Conservation (phyloP, 2,113 vertebrate genomes). For the Romanogobio albipinnatus region DNA sequence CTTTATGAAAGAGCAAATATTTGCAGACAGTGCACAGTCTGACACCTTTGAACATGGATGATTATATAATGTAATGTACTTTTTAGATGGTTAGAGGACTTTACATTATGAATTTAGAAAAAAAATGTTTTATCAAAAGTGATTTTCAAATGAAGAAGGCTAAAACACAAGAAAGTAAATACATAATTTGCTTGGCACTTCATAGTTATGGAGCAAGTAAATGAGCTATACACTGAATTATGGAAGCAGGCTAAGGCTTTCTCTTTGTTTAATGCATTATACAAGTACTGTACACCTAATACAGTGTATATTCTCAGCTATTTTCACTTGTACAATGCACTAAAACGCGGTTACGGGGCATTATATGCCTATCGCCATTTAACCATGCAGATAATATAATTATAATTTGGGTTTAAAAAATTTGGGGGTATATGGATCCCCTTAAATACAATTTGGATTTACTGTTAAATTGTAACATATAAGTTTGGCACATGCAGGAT, state of each 20-base stretch:
- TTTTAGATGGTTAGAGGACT: background rate
- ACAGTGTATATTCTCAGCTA: background rate
- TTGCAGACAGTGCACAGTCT: background rate
- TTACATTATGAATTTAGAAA: background rate
- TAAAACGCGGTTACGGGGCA: background rate
- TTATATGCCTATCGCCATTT: background rate
- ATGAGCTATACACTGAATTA: background rate
- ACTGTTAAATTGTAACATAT: background rate
- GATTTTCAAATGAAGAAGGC: background rate
- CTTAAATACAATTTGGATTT: no score
- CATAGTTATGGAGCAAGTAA: background rate
- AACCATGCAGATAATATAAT: background rate
- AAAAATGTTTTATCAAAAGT: background rate
- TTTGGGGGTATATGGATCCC: background rate
- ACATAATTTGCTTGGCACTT: background rate
- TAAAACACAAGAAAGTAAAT: background rate
- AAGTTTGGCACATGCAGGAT: no score
- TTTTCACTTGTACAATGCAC: background rate
- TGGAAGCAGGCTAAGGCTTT: background rate
- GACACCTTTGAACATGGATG: slow-evolving; percentile 23
- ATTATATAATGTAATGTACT: background rate
- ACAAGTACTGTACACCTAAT: background rate
- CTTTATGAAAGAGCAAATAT: slow-evolving; percentile 4
- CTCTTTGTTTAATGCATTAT: background rate
- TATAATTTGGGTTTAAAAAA: background rate